phyloP scores from a whole-genome alignment of 2,797 vertebrate genomes.

The Molossus alvarezi region DNA sequence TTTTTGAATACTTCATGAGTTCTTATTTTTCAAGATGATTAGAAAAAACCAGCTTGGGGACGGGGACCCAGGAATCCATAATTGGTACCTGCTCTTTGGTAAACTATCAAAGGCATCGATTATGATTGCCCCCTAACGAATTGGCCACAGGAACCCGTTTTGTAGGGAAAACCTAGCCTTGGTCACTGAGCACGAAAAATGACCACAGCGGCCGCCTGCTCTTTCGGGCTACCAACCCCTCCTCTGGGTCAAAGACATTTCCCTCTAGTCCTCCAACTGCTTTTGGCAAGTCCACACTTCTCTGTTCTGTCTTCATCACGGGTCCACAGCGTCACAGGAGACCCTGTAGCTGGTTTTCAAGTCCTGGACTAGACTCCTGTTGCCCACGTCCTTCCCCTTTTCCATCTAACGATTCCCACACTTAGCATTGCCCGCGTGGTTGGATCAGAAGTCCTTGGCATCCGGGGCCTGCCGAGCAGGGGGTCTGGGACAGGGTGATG shows the following conservation, averaged over 20 bases:
- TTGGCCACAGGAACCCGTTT: conserved; percentile 46
- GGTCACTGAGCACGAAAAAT: conserved; percentile 50
- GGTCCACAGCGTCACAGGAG: not conserved
- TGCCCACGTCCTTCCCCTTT: conserved; percentile 23
- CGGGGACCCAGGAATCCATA: not conserved
- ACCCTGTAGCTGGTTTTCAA: not conserved
- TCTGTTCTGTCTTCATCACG: conserved; percentile 32
- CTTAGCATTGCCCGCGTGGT: not conserved
- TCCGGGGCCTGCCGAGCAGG: not conserved
- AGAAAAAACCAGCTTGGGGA: not conserved
- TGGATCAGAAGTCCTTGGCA: not conserved
- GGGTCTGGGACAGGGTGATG: not conserved
- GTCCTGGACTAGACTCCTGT: not conserved
- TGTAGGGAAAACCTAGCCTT: not conserved
- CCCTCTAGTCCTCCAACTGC: conserved; percentile 52
- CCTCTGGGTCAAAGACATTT: conserved; percentile 69
- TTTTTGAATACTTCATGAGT: conserved; percentile 19
- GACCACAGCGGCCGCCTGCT: conserved; percentile 56
- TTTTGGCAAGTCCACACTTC: conserved; percentile 22
- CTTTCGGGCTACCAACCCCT: conserved; percentile 33
- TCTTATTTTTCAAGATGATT: conserved; percentile 57
- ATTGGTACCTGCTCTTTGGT: not conserved
- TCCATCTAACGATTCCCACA: not conserved
- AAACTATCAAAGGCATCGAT: not conserved
- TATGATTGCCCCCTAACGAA: not conserved